Percentiles rank a stretch among this genome's conserved stretches.
Conservation (phyloP, 1,140 invertebrate species). For the Cydia amplana region DNA sequence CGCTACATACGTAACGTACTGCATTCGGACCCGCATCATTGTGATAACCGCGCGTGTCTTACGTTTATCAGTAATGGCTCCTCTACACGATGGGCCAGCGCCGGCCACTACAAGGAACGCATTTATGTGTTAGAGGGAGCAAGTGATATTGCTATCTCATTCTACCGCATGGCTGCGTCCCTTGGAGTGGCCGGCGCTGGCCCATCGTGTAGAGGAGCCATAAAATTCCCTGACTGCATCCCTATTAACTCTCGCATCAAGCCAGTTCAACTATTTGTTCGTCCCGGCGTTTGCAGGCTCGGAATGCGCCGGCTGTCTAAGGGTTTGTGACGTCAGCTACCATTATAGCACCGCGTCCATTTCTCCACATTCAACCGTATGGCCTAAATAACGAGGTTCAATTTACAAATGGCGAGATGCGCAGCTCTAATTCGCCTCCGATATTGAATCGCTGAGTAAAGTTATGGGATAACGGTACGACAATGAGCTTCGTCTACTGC, state of each 20-base stretch:
- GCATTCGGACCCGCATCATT: no score
- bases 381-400: not conserved
- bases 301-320: not conserved
- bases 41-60: no score
- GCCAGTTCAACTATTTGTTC: not conserved
- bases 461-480: not conserved
- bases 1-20: no score
- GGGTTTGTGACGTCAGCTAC: not conserved
- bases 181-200: no score
- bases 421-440: not conserved
- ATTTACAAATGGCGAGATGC: not conserved
- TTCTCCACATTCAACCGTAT: not conserved
- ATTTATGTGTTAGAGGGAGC: no score
- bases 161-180: no score
- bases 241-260: not conserved
- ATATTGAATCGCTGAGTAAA: not conserved
- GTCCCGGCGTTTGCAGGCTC: not conserved
- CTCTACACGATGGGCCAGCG: no score
- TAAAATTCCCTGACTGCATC: not conserved
- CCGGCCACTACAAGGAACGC: no score
- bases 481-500: not conserved
- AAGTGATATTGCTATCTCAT: no score
- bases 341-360: not conserved
- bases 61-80: no score
- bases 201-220: no score